Base-by-base conservation (phyloP, 2,888 invertebrate species). In the Embidobia sp. region DNA sequence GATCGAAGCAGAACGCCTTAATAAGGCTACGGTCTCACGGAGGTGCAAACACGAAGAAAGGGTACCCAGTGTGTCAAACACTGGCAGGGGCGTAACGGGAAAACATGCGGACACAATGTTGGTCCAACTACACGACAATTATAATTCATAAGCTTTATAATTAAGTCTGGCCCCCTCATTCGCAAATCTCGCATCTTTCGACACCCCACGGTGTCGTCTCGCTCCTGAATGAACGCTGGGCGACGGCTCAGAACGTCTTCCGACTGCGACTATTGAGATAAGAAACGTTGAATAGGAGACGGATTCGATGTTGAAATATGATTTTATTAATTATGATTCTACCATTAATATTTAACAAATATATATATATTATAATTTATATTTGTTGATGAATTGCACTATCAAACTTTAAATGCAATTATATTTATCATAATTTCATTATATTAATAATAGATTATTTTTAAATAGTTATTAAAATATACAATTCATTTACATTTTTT, bases 101-200 rank as follows among this genome's bases (percentile, higher is more conserved):
- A 89, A 89, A 88, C 89, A 89, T 87, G 85, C 83, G 81, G 83
- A 85, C 85, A 89, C 89, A 89, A 89, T 88, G 88, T 88, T 87
- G 85, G 86, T 88, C 83, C 88, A 89, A 89, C 89, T 89, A 89
- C 89, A 89, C 89, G 89, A 87, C 88, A 88, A 89, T 89, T 89
- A 87, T 86, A 88, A 88, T 87, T 86, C 86, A 86, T 85, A 87
- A 87, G 87, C 87, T 87, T 87, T 87, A 87, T 87, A 88, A 89
- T 89, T 88, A 89, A 88, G 84, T 82, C 82, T 72, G 80, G 76
- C 77, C 83, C 83, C 81, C 49, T 64, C 35, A 69, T 46, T 42
- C 48, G 49, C 72, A 63, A 82, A 82, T 83, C 82, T 69, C 57
- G 82, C 80, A 83, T 83, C 83, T 83, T 81, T 82, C 59, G 78